These are phyloP conservation scores for Bacillus rossius DNA, from an alignment of 1,140 invertebrate genomes.

Conservation along the genomic window DNA sequence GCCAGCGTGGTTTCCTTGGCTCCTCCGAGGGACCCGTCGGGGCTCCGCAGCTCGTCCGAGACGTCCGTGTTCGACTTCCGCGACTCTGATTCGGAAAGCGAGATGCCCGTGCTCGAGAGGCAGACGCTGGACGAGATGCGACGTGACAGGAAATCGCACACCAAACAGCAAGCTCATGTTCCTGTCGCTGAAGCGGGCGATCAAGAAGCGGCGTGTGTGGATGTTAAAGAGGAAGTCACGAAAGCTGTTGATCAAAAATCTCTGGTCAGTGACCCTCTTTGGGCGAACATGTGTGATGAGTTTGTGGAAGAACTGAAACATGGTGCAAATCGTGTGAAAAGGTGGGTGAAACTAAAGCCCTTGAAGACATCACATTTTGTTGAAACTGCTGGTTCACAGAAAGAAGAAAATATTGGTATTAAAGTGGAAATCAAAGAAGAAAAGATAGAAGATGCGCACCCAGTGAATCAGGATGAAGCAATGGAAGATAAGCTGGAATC, in stretches of 20 bases:
- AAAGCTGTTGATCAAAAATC: neutral
- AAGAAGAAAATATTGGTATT: neutral
- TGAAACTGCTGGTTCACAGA: neutral
- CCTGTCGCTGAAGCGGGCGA: neutral
- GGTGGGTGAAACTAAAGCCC: no score
- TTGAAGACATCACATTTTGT: neutral
- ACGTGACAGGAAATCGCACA: slow-evolving; percentile 41
- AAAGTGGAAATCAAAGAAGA: slow-evolving; percentile 16
- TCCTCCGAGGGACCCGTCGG: slow-evolving; percentile 39
- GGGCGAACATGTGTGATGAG: slow-evolving; percentile 59
- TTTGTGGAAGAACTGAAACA: slow-evolving; percentile 62
- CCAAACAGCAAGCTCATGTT: slow-evolving; percentile 6
- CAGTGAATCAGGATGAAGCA: slow-evolving; percentile 3
- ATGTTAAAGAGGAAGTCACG: slow-evolving; percentile 40
- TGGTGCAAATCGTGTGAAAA: slow-evolving; percentile 34
- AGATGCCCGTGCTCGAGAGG: slow-evolving; percentile 51
- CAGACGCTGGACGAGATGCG: slow-evolving; percentile 51
- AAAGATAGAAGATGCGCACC: slow-evolving; percentile 22
- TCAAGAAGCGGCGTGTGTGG: slow-evolving; percentile 34
- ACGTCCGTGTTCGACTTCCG: slow-evolving; percentile 58
- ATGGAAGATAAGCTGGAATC: no score
- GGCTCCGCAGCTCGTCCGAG: slow-evolving; percentile 52
- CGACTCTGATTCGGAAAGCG: slow-evolving; percentile 52
- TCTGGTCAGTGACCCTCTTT: slow-evolving; percentile 44
- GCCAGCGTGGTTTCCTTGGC: neutral